Percentiles rank a stretch among this genome's conserved stretches.
These are phyloP conservation scores for Channa striata DNA, from an alignment of 2,797 vertebrate genomes.

Conservation along the genomic window DNA sequence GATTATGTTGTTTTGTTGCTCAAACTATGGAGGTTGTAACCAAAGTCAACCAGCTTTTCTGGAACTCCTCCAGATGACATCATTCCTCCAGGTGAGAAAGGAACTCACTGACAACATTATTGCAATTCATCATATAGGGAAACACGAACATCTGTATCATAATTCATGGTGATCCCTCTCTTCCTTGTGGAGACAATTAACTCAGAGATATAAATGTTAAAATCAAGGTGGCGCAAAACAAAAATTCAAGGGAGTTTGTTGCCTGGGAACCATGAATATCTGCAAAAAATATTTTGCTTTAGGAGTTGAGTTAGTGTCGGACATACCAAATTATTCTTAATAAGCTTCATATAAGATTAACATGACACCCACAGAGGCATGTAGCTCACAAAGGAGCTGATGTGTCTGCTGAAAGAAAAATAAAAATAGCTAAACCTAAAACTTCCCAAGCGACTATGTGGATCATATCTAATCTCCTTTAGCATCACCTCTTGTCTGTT, in stretches of 20 bases:
- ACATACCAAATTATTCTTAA: too few relatives aligned
- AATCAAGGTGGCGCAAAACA: neutral
- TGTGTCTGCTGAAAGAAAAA: neutral
- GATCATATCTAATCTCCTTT: constrained; percentile 27
- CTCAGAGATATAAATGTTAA: neutral
- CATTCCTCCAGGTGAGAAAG: too few relatives aligned
- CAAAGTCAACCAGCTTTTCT: too few relatives aligned
- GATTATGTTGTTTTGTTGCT: too few relatives aligned
- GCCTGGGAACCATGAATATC: neutral
- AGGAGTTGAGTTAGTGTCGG: too few relatives aligned
- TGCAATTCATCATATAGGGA: neutral
- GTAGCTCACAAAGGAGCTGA: too few relatives aligned
- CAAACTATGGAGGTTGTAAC: too few relatives aligned
- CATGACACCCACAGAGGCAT: too few relatives aligned
- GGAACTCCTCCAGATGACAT: too few relatives aligned
- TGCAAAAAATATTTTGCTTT: neutral
- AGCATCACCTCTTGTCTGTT: constrained; percentile 20
- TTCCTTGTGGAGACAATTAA: neutral
- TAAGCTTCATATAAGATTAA: too few relatives aligned
- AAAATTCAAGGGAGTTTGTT: neutral
- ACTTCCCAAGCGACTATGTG: constrained; percentile 10
- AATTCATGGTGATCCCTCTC: neutral
- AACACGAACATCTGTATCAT: neutral
- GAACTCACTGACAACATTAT: too few relatives aligned
- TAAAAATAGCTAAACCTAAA: neutral